A percentile compares a stretch with the other conserved stretches of the same genome.
These are phyloP conservation scores for Lethenteron camtschaticum DNA, from an alignment of 2,113 vertebrate species.

Conservation along the genomic window DNA sequence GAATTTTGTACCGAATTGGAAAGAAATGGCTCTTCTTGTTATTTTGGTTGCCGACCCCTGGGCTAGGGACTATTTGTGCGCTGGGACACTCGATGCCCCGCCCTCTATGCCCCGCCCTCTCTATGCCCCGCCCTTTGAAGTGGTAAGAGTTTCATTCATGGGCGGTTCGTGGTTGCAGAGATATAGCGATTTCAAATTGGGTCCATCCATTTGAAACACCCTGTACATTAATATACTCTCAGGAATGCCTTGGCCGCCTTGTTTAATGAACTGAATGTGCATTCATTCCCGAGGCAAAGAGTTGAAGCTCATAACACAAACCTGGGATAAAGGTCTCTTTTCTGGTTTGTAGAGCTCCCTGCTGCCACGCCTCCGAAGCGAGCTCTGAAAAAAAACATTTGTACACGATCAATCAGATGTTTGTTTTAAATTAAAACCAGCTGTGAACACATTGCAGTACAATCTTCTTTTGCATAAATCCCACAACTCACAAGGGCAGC, in stretches of 20 bases:
- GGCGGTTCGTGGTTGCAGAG: constrained; percentile 26
- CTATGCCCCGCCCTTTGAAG: too few species aligned
- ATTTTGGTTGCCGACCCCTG: too few species aligned
- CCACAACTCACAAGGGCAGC: neutral
- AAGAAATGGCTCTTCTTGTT: too few species aligned
- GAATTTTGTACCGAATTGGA: too few species aligned
- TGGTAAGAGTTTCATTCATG: constrained; percentile 7
- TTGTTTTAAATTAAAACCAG: neutral
- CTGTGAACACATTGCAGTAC: neutral
- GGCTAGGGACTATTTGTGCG: too few species aligned
- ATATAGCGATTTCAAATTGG: constrained; percentile 29
- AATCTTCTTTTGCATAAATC: neutral
- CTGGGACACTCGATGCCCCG: too few species aligned
- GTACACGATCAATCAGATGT: neutral
- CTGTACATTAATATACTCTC: constrained; percentile 22
- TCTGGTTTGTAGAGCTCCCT: constrained; percentile 63
- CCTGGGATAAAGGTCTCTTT: constrained; percentile 62
- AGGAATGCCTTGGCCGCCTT: constrained; percentile 25
- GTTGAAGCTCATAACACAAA: constrained; percentile 14
- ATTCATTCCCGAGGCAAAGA: constrained; percentile 21
- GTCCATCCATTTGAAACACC: constrained; percentile 18
- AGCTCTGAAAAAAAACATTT: constrained; percentile 34
- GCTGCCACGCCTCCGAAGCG: constrained; percentile 62
- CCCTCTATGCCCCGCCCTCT: too few species aligned
- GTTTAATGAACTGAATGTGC: constrained; percentile 37